Evolutionary conservation across 2,797 vertebrate genomes (phyloP).

Genomic region (Epinephelus coioides): DNA sequence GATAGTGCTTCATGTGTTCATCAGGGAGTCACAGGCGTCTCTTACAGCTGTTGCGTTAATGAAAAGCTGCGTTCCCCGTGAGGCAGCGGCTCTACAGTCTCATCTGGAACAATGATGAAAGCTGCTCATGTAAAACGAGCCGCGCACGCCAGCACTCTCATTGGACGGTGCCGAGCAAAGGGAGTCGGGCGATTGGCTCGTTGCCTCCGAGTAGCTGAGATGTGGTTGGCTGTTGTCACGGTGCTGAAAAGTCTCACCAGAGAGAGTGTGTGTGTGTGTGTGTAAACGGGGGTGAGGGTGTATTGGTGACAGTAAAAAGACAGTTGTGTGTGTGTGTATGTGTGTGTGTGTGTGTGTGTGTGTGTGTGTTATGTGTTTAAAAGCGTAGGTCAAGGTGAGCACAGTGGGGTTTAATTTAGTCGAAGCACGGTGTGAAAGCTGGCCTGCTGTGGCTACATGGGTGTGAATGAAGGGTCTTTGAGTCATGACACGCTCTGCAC

Average conservation of each 20-base stretch:
- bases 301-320: constrained; percentile 8
- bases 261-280: constrained; percentile 23
- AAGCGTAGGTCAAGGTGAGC: constrained; percentile 56
- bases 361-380: constrained; percentile 14
- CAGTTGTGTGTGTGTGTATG: constrained; percentile 16
- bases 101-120: constrained; percentile 65
- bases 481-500: constrained; percentile 32
- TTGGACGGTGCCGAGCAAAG: constrained; percentile 62
- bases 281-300: not conserved
- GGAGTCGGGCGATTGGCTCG: constrained; percentile 54
- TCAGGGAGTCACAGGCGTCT: constrained; percentile 24
- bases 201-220: not conserved
- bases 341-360: constrained; percentile 13
- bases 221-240: constrained; percentile 75
- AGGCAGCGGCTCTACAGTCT: constrained; percentile 44
- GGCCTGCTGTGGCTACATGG: constrained; percentile 37
- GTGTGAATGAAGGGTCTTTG: constrained; percentile 60
- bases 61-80: constrained; percentile 48
- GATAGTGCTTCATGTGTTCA: constrained; percentile 2
- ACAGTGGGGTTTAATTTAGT: constrained; percentile 61
- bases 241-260: constrained; percentile 55
- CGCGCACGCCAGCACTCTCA: constrained; percentile 11
- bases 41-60: constrained; percentile 46
- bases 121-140: constrained; percentile 58
- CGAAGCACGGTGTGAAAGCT: constrained; percentile 55